Percentiles rank a stretch among this genome's conserved stretches.
Conservation (phyloP, 2,797 vertebrate genomes). For the Anomalospiza imberbis region DNA sequence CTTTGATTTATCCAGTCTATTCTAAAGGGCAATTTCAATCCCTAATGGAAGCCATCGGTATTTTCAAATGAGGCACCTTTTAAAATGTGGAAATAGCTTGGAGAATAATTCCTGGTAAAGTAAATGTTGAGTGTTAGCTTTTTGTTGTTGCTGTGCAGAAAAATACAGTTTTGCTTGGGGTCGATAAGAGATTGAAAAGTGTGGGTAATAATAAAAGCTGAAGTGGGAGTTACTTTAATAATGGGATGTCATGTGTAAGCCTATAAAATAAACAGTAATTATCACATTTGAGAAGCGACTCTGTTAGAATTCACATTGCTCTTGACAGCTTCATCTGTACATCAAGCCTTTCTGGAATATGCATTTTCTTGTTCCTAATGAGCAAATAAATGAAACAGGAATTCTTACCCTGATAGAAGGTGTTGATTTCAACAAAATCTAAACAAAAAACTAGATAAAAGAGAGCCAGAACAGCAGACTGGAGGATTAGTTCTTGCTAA, state of each 20-base stretch:
- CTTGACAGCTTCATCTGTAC: constrained; percentile 64
- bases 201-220: constrained; percentile 73
- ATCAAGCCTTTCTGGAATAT: constrained; percentile 35
- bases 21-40: constrained; percentile 42
- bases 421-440: constrained; percentile 48
- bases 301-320: constrained; percentile 50
- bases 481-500: background rate
- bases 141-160: constrained; percentile 64
- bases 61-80: constrained; percentile 61
- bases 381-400: constrained; percentile 52
- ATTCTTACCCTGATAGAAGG: constrained; percentile 47
- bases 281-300: constrained; percentile 71
- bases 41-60: constrained; percentile 52
- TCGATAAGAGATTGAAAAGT: constrained; percentile 72
- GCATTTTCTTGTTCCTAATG: constrained; percentile 55
- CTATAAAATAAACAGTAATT: constrained; percentile 78
- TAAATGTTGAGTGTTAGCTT: constrained; percentile 52
- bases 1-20: constrained; percentile 29
- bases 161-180: constrained; percentile 72
- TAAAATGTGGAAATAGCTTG: constrained; percentile 59
- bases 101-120: constrained; percentile 69
- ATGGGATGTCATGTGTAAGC: constrained; percentile 65
- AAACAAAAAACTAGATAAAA: constrained; percentile 28
- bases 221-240: constrained; percentile 72
- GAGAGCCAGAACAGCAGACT: background rate